These are phyloP conservation scores for Apteryx mantelli DNA, from an alignment of 2,113 vertebrate species.

Conservation along the genomic window DNA sequence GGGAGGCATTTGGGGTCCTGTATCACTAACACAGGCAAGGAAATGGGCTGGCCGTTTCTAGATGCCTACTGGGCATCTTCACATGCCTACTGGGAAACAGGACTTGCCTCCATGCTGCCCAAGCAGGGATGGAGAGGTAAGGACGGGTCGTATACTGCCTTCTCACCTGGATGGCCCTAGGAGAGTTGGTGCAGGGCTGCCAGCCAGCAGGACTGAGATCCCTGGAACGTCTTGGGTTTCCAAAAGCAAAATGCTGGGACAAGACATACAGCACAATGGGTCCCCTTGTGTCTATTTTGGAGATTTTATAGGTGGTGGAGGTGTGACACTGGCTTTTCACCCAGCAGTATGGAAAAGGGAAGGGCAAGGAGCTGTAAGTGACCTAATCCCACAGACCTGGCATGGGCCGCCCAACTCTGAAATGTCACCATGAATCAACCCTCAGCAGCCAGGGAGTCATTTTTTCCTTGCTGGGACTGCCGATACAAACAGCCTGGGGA, in stretches of 20 bases:
- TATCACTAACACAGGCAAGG: no score
- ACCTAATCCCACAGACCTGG: slow-evolving; percentile 48
- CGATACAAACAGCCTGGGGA: background rate
- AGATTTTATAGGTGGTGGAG: slow-evolving; percentile 20
- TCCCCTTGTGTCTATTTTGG: slow-evolving; percentile 51
- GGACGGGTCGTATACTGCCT: background rate
- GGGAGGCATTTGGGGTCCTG: background rate
- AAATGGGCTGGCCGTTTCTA: background rate
- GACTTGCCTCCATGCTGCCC: background rate
- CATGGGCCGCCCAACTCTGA: background rate
- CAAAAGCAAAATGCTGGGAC: background rate
- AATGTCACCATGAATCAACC: background rate
- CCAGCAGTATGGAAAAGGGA: slow-evolving; percentile 30
- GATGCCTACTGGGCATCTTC: background rate
- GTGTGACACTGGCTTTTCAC: background rate
- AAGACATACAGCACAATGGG: background rate
- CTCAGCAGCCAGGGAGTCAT: background rate
- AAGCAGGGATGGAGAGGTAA: background rate
- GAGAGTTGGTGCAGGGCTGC: background rate
- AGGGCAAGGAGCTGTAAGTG: slow-evolving; percentile 35
- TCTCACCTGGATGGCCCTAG: background rate
- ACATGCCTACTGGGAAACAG: background rate
- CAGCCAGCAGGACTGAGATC: background rate
- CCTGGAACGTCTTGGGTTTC: background rate
- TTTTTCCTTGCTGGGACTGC: slow-evolving; percentile 23